Conservation (phyloP, 2,888 invertebrate species). For the Andrena haemorrhoa region DNA sequence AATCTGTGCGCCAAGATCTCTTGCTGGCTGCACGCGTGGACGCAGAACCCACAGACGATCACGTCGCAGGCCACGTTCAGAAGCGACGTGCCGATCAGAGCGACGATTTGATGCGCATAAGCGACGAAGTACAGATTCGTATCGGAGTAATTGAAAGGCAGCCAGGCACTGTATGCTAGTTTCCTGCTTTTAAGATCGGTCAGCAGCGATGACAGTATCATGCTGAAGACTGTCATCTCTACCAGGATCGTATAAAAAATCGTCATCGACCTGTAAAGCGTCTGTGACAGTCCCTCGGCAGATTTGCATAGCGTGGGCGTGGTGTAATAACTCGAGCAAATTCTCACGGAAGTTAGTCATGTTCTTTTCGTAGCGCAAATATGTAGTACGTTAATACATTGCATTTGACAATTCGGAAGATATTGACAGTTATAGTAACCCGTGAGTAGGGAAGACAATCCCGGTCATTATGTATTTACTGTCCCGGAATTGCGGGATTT, state of each 20-base stretch:
- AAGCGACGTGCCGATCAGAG: constrained; percentile 57
- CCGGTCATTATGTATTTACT: no score
- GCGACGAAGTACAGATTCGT: constrained; percentile 51
- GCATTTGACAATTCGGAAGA: no score
- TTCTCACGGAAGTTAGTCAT: no score
- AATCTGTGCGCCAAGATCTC: constrained; percentile 68
- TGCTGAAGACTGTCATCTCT: constrained; percentile 42
- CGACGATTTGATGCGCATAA: constrained; percentile 65
- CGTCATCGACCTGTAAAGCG: constrained; percentile 41
- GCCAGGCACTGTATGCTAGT: constrained; percentile 56
- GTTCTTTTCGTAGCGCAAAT: no score
- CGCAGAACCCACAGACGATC: constrained; percentile 68
- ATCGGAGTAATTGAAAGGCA: constrained; percentile 61
- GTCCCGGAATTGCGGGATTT: no score
- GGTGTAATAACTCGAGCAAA: no score
- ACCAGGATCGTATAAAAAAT: constrained; percentile 50
- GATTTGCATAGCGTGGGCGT: background rate
- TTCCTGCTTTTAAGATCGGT: constrained; percentile 25
- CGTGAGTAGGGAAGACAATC: no score
- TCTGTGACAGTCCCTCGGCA: background rate
- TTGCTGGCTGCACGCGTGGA: constrained; percentile 74
- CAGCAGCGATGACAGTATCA: constrained; percentile 41
- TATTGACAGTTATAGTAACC: no score
- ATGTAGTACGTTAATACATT: no score
- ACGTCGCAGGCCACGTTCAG: constrained; percentile 74